Conservation (phyloP, 2,113 vertebrate genomes). For the Hystrix brachyura region DNA sequence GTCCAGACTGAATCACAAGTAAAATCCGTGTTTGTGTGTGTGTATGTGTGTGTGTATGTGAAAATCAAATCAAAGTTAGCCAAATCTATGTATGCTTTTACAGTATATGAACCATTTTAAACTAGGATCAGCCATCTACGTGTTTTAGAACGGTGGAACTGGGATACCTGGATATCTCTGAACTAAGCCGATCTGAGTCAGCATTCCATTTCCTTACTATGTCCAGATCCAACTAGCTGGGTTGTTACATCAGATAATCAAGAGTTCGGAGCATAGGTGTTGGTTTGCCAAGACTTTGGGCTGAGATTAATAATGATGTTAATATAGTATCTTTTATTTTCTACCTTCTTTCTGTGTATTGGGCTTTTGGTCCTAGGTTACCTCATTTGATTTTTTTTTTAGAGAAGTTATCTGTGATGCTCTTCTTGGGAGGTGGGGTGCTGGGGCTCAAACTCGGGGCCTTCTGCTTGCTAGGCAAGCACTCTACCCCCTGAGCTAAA, state of each 20-base stretch:
- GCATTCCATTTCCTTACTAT: background rate
- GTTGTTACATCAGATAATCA: background rate
- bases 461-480: too few relatives aligned
- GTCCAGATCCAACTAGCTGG: background rate
- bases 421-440: too few relatives aligned
- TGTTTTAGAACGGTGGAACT: background rate
- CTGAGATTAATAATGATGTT: background rate
- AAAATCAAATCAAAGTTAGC: slow-evolving; percentile 2
- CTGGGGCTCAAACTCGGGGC: too few relatives aligned
- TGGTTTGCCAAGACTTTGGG: background rate
- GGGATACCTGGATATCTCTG: background rate
- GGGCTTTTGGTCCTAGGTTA: background rate
- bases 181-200: background rate
- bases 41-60: background rate
- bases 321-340: background rate
- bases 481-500: too few relatives aligned
- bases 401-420: background rate
- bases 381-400: background rate
- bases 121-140: background rate
- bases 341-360: background rate
- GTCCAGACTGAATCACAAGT: background rate
- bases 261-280: background rate
- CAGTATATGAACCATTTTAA: slow-evolving; percentile 21
- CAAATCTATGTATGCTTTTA: background rate
- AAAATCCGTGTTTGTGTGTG: background rate